Base-by-base conservation (phyloP, 2,113 vertebrate genomes). In the Aegithalos caudatus region DNA sequence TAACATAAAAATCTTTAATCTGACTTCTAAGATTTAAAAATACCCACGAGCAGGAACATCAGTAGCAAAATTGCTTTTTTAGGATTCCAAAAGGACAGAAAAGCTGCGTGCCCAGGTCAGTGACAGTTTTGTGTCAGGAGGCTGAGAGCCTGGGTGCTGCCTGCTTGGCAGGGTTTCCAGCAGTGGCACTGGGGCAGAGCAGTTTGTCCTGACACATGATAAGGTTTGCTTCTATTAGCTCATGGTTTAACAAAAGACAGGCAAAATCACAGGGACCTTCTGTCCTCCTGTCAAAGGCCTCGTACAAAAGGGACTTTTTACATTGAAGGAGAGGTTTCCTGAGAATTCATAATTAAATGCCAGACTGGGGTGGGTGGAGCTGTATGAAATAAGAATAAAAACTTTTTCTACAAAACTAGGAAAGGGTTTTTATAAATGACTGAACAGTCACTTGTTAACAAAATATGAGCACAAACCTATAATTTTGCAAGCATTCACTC, bases 301-400 rank as follows among this genome's bases (percentile, higher is more conserved):
- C 16, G 11, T 57, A 14, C 79, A 94, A 91, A 96, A 96, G 71
- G 83, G 85, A 84, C 60, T 95, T 94, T 50, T 97, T 69, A 76
- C 56, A 45, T 42, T 81, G 85, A 90, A 95, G 76, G 66, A 89
- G 88, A 92, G 44, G 27, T 73, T 97, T 96, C 88, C 91, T 86
- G 87, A 77, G 83, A 95, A 97, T 96, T 93, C 35, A 27, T 97
- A 96, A 97, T 96, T 96, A 97, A 97, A 97, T 97, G 91, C 94
- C 95, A 96, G 73, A 71, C 82, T 80, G 70, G 76, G 78, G 79
- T 88, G 72, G 73, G 74, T 14, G 80, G 82, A 95, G 44, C 25
- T 67, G 27, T 61, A 48, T 1, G 1, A 42, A 57, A 88, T 73
- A 81, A 27, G 88, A 92, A 90, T 86, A n/a, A 58, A 86, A 94